Evolutionary conservation across 2,797 vertebrate genomes (phyloP).

Genomic region (Ctenochaetus hawaiiensis): DNA sequence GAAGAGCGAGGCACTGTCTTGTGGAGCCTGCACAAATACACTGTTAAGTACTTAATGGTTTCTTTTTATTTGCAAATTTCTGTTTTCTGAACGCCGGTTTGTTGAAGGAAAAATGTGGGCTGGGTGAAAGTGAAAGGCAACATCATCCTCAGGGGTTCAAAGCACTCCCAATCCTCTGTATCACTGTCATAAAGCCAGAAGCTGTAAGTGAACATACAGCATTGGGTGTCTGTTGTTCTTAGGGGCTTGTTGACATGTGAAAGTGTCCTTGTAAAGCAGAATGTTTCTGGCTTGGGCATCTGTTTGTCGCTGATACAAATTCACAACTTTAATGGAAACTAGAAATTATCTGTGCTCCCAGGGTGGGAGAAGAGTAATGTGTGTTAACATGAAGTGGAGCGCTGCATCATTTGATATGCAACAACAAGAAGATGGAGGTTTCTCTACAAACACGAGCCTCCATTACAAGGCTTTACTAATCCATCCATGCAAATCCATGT

Average conservation of each 20-base stretch:
- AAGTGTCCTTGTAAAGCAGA: constrained; percentile 62
- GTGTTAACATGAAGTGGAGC: constrained; percentile 65
- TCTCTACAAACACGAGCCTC: constrained; percentile 73
- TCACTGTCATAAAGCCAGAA: constrained; percentile 61
- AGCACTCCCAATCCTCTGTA: constrained; percentile 57
- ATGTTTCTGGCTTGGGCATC: constrained; percentile 61
- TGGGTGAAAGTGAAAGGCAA: constrained; percentile 53
- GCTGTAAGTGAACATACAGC: constrained; percentile 61
- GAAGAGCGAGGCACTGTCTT: constrained; percentile 34
- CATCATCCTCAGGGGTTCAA: constrained; percentile 66
- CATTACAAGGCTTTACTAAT: constrained; percentile 85
- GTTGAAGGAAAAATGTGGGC: constrained; percentile 58
- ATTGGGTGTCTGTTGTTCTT: constrained; percentile 59
- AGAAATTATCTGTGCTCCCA: constrained; percentile 66
- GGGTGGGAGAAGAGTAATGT: constrained; percentile 71
- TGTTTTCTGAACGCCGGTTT: constrained; percentile 46
- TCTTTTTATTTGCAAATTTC: constrained; percentile 66
- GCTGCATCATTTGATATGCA: constrained; percentile 66
- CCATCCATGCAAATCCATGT: constrained; percentile 85
- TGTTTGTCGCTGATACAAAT: constrained; percentile 78
- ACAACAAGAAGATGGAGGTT: constrained; percentile 69
- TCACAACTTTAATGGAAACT: constrained; percentile 59
- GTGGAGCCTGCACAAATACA: constrained; percentile 42
- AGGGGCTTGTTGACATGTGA: constrained; percentile 64
- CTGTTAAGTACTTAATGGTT: constrained; percentile 53